Evolutionary conservation across 2,888 invertebrate genomes (phyloP).

Genomic region (Odontocerum albicorne): DNA sequence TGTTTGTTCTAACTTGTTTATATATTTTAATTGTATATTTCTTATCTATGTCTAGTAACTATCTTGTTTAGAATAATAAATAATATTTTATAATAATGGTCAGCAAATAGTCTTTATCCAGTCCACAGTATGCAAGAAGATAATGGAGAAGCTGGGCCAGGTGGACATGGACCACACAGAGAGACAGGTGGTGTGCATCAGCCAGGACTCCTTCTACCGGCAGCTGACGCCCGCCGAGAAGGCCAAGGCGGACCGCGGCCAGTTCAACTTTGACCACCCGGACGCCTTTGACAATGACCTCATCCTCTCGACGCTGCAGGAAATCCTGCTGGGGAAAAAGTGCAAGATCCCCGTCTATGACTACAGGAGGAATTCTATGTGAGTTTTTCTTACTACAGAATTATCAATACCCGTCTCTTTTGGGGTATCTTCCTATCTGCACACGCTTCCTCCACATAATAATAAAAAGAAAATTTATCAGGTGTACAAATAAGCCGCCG

Average conservation of each 20-base stretch:
- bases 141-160: constrained; percentile 95
- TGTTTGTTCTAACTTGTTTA: too few relatives aligned
- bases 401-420: too few relatives aligned
- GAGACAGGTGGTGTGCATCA: constrained; percentile 89
- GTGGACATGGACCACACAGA: constrained; percentile 87
- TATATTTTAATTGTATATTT: too few relatives aligned
- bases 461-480: too few relatives aligned
- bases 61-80: too few relatives aligned
- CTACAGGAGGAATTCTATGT: constrained; percentile 89
- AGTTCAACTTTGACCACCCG: constrained; percentile 99
- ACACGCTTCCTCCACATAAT: too few relatives aligned
- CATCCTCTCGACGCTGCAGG: constrained; percentile 76
- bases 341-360: constrained; percentile 94
- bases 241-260: constrained; percentile 80
- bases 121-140: constrained; percentile 97
- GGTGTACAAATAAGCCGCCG: too few relatives aligned
- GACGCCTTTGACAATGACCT: constrained; percentile 93
- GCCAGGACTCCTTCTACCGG: constrained; percentile 96
- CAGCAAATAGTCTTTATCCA: constrained; percentile 45
- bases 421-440: too few relatives aligned
- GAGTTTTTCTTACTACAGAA: constrained; percentile 42
- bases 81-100: too few relatives aligned
- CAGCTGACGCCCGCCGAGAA: constrained; percentile 80
- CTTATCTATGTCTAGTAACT: too few relatives aligned
- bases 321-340: constrained; percentile 82